A percentile compares a stretch with the other conserved stretches of the same genome.
phyloP scores from a whole-genome alignment of 2,888 invertebrate genomes.

The Hypselothyrea guttata region DNA sequence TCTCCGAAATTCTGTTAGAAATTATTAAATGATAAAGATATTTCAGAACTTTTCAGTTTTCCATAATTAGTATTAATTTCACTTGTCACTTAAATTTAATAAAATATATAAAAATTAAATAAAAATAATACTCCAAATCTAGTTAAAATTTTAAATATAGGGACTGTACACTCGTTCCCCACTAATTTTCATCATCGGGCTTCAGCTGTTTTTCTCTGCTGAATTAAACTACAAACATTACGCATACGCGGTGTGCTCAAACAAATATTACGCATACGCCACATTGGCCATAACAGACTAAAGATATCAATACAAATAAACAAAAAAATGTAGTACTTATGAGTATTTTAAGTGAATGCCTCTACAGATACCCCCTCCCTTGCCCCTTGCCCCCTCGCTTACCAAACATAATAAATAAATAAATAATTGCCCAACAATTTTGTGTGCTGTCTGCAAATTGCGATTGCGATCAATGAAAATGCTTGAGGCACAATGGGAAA shows the following conservation, averaged over 20 bases:
- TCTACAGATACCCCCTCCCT: neutral
- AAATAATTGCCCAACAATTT: constrained; percentile 69
- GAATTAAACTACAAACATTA: constrained; percentile 23
- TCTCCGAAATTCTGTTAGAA: no score
- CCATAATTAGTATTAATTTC: no score
- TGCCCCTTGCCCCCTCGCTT: neutral
- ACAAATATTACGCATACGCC: constrained; percentile 57
- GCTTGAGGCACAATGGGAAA: constrained; percentile 24
- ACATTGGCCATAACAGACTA: constrained; percentile 4
- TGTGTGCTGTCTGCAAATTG: constrained; percentile 68
- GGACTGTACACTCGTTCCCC: no score
- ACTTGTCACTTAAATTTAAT: no score
- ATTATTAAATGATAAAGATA: no score
- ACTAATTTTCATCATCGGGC: no score
- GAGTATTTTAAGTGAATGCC: neutral
- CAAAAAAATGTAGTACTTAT: constrained; percentile 14
- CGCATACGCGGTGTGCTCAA: constrained; percentile 28
- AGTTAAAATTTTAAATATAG: no score
- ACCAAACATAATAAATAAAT: constrained; percentile 22
- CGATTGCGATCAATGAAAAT: constrained; percentile 63
- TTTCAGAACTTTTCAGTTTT: no score
- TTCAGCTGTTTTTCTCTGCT: no score
- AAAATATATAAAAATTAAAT: no score
- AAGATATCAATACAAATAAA: constrained; percentile 7
- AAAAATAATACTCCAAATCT: no score